Evolutionary conservation across 2,113 vertebrate species (phyloP).

Genomic region (Helogale parvula): DNA sequence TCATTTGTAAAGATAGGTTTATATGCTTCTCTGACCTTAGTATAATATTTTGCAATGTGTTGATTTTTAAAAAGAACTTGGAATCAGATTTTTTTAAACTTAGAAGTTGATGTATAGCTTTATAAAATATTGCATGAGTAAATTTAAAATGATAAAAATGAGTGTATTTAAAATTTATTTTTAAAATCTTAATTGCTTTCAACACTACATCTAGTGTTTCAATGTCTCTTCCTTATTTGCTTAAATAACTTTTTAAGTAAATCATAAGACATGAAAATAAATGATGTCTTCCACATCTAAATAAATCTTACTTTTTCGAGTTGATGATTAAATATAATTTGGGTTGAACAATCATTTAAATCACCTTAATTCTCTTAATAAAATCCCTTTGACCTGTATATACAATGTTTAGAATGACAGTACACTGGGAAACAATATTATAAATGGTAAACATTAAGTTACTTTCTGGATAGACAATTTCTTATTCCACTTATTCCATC

Average conservation of each 20-base stretch:
- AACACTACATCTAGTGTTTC: background rate
- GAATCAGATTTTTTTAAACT: background rate
- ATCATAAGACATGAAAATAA: background rate
- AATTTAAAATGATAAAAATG: background rate
- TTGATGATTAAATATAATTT: background rate
- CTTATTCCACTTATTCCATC: background rate
- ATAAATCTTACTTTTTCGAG: background rate
- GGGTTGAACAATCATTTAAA: background rate
- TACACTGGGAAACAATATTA: background rate
- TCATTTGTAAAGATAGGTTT: background rate
- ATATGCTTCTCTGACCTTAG: background rate
- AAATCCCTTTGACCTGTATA: background rate
- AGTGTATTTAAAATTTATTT: no score
- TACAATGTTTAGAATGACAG: background rate
- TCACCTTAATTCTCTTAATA: background rate
- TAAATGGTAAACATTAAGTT: background rate
- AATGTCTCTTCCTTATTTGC: background rate
- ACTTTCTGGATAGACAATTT: background rate
- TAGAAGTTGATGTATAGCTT: background rate
- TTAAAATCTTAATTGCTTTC: background rate
- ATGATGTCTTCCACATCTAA: background rate
- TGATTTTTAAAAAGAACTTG: background rate
- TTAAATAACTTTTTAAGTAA: background rate
- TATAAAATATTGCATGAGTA: background rate
- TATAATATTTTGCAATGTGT: background rate